phyloP scores from a whole-genome alignment of 2,888 invertebrate species.

The Apotomis turbidana region DNA sequence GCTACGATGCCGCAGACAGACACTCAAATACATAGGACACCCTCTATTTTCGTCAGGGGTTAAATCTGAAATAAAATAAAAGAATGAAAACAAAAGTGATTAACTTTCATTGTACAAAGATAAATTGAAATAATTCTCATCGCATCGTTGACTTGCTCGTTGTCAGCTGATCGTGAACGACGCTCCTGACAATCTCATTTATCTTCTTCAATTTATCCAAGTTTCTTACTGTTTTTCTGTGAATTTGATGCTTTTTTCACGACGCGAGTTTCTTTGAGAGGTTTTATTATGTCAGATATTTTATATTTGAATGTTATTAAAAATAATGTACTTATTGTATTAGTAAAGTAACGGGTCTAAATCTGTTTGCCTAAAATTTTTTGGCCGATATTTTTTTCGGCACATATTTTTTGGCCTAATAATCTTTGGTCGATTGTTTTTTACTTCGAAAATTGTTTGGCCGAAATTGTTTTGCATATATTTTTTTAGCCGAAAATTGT shows the following conservation, averaged over 20 bases:
- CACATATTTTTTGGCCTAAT: too few relatives aligned
- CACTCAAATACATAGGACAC: too few relatives aligned
- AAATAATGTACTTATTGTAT: too few relatives aligned
- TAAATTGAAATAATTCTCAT: background rate
- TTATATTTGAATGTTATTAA: background rate
- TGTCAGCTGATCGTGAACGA: conserved; percentile 7
- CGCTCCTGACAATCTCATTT: conserved; percentile 17
- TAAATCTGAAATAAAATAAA: background rate
- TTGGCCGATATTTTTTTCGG: too few relatives aligned
- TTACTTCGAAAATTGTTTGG: too few relatives aligned
- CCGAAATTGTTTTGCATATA: too few relatives aligned
- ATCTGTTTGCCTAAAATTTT: too few relatives aligned
- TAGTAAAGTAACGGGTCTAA: too few relatives aligned
- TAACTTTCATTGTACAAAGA: background rate
- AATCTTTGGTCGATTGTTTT: too few relatives aligned
- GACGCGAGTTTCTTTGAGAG: background rate
- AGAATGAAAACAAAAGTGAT: background rate
- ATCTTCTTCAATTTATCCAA: conserved; percentile 18
- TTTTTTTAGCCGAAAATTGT: too few relatives aligned
- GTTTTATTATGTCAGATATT: background rate
- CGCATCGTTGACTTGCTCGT: background rate
- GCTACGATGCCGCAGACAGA: too few relatives aligned
- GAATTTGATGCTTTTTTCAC: background rate
- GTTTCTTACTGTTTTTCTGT: background rate
- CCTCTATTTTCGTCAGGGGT: background rate